Conservation (phyloP, 2,113 vertebrate genomes). For the Coptodon rendalli region DNA sequence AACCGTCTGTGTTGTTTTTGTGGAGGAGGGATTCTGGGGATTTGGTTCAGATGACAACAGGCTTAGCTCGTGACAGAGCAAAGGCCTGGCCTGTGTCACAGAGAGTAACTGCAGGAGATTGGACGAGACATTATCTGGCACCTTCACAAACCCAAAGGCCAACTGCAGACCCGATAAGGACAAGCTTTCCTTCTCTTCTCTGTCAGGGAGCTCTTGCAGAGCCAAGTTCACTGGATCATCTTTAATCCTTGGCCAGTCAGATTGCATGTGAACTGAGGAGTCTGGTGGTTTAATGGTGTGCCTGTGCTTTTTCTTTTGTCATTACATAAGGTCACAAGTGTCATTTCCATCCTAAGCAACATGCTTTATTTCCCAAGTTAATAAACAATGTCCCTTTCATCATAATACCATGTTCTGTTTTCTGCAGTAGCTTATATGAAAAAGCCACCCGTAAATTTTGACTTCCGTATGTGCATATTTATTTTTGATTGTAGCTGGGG, state of each 20-base stretch:
- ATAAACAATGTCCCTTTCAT: background rate
- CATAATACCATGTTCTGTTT: conserved; percentile 5
- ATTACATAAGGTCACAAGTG: conserved; percentile 37
- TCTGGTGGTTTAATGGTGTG: background rate
- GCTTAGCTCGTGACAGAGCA: conserved; percentile 54
- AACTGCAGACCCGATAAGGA: conserved; percentile 49
- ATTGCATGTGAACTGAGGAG: background rate
- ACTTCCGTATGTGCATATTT: background rate
- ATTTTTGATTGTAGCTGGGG: background rate
- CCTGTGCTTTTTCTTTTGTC: background rate
- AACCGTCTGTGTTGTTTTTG: conserved; percentile 33
- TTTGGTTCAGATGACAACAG: conserved; percentile 49
- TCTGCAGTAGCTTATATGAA: background rate
- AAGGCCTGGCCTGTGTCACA: conserved; percentile 62
- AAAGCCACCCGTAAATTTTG: background rate
- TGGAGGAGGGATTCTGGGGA: conserved; percentile 22
- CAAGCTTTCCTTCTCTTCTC: conserved; percentile 22
- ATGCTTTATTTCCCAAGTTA: background rate
- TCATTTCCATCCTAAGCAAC: conserved; percentile 14
- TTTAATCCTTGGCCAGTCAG: conserved; percentile 32
- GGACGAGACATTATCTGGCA: conserved; percentile 49
- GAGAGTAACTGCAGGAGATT: conserved; percentile 44
- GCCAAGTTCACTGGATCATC: conserved; percentile 21
- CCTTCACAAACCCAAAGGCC: conserved; percentile 43
- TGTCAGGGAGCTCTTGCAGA: conserved; percentile 14